Conservation (phyloP, 2,797 vertebrate species). For the Catharus ustulatus region DNA sequence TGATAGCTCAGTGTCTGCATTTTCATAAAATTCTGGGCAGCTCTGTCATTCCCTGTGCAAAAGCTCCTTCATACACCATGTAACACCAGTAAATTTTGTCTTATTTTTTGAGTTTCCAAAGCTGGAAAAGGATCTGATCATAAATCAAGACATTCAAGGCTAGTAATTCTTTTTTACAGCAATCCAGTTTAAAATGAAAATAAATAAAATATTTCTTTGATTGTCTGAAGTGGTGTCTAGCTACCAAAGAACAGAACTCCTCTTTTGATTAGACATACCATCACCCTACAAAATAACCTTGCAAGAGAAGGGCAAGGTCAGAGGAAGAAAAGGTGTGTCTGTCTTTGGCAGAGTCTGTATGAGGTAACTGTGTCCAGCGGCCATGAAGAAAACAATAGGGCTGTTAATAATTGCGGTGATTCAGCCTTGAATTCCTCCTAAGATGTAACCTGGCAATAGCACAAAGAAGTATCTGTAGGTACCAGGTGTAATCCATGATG, state of each 20-base stretch:
- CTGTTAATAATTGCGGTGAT: not conserved
- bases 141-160: not conserved
- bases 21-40: constrained; percentile 37
- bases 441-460: not conserved
- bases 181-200: not conserved
- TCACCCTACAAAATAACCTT: not conserved
- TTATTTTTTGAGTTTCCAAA: not conserved
- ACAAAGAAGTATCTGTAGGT: not conserved
- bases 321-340: not conserved
- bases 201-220: not conserved
- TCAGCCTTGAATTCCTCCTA: not conserved
- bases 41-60: not conserved
- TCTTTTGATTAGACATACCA: not conserved
- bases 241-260: not conserved
- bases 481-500: not conserved
- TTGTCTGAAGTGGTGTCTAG: not conserved
- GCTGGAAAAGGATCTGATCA: not conserved
- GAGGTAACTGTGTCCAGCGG: not conserved
- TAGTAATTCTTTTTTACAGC: not conserved
- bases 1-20: constrained; percentile 7
- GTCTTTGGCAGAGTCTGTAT: not conserved
- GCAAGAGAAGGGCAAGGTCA: not conserved
- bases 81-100: not conserved
- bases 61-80: not conserved
- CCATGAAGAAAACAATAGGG: not conserved